A percentile compares a stretch with the other conserved stretches of the same genome.
phyloP scores from a whole-genome alignment of 2,113 vertebrate species.

The Pachyramphus minor region DNA sequence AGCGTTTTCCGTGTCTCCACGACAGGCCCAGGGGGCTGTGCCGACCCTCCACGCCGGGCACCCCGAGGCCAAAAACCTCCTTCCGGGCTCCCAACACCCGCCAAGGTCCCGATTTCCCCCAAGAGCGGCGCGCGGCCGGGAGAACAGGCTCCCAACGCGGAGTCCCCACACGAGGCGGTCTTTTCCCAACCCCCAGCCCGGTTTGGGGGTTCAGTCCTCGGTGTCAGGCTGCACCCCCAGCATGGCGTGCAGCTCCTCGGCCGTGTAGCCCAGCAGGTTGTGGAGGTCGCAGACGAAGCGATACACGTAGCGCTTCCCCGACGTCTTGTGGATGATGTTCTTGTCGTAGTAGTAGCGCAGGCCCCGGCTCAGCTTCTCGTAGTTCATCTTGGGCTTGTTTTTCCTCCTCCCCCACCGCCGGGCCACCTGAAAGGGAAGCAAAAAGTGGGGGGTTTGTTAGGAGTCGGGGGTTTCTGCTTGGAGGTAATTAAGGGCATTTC shows the following conservation, averaged over 20 bases:
- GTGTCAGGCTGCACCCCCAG: constrained; percentile 86
- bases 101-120: constrained; percentile 43
- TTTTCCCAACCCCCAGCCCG: not conserved
- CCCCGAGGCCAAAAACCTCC: not conserved
- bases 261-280: constrained; percentile 82
- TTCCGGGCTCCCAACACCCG: not conserved
- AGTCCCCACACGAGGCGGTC: not conserved
- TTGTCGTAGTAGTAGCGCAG: constrained; percentile 91
- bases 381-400: constrained; percentile 95
- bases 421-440: constrained; percentile 80
- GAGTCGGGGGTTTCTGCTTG: too few relatives aligned
- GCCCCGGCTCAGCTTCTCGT: constrained; percentile 88
- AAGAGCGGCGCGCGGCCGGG: not conserved
- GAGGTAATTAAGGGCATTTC: not conserved
- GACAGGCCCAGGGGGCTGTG: not conserved
- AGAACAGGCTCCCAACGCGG: not conserved
- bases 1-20: not conserved
- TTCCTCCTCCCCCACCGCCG: constrained; percentile 87
- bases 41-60: not conserved
- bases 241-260: constrained; percentile 86
- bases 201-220: constrained; percentile 76
- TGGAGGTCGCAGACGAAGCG: constrained; percentile 90
- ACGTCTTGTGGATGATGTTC: constrained; percentile 91
- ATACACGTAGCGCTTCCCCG: constrained; percentile 89
- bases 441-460: too few relatives aligned